phyloP scores from a whole-genome alignment of 2,797 vertebrate species.

The Lacerta viridis region DNA sequence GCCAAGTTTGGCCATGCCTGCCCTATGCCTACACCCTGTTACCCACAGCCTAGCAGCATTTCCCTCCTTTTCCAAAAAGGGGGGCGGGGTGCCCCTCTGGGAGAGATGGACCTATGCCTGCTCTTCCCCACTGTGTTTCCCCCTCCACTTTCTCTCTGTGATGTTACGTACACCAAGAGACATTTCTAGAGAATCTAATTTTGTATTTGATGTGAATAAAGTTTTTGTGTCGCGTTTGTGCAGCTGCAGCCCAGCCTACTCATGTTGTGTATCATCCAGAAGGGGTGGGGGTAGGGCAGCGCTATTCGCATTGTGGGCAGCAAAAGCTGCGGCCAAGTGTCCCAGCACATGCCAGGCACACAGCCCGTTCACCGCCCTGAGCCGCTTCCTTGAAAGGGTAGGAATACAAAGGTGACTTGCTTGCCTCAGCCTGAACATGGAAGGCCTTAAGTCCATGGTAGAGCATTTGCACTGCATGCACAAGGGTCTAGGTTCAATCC shows the following conservation, averaged over 20 bases:
- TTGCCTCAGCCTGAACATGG: too few species aligned
- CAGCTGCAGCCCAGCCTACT: slow-evolving; percentile 82
- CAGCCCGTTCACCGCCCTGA: not conserved
- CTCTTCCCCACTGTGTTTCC: not conserved
- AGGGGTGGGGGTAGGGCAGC: accelerated
- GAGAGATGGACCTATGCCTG: not conserved
- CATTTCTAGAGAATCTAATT: slow-evolving; percentile 91
- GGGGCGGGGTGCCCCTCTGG: not conserved
- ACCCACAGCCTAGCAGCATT: not conserved
- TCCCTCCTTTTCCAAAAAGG: not conserved
- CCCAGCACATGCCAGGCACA: not conserved
- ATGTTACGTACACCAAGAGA: slow-evolving; percentile 74
- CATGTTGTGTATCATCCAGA: slow-evolving; percentile 45
- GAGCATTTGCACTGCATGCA: too few species aligned
- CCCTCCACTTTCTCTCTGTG: not conserved
- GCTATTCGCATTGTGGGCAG: not conserved
- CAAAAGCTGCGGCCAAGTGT: not conserved
- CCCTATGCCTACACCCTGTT: not conserved
- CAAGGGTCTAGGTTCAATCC: too few species aligned
- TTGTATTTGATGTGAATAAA: slow-evolving; percentile 98
- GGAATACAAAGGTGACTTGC: too few species aligned
- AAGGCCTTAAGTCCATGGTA: too few species aligned
- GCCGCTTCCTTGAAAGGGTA: not conserved
- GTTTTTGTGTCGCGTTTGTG: slow-evolving; percentile 88
- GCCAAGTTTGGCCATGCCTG: too few species aligned